Percentiles rank a stretch among this genome's conserved stretches.
Conservation (phyloP, 2,888 invertebrate genomes). For the Diarsia dahlii region DNA sequence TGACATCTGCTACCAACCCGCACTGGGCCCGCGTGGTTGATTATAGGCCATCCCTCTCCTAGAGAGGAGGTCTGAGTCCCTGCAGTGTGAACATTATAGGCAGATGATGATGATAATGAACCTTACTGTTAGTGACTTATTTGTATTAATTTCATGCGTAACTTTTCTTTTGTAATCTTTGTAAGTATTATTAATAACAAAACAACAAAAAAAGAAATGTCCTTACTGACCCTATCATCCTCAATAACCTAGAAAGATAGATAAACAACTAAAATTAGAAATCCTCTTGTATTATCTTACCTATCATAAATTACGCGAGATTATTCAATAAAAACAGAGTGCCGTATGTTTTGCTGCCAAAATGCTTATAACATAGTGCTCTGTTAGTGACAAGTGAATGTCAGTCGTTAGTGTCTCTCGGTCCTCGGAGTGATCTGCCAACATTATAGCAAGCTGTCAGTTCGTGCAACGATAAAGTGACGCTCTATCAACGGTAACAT, state of each 20-base stretch:
- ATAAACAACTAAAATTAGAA: background rate
- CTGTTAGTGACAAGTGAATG: slow-evolving; percentile 33
- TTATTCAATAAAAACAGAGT: slow-evolving; percentile 17
- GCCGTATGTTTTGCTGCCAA: slow-evolving; percentile 40
- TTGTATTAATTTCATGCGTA: no score
- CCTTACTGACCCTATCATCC: background rate
- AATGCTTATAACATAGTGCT: slow-evolving; percentile 17
- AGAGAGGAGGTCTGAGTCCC: no score
- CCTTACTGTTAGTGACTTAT: no score
- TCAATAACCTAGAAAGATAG: background rate
- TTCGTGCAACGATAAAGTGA: background rate
- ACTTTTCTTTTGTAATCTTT: no score
- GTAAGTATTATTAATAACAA: background rate
- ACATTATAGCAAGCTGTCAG: slow-evolving; percentile 6
- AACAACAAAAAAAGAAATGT: background rate
- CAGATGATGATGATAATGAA: no score
- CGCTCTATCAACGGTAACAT: background rate
- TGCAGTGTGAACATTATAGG: no score
- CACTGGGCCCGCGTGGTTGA: no score
- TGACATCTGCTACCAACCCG: no score
- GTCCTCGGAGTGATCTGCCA: slow-evolving; percentile 16
- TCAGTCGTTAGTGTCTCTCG: slow-evolving; percentile 8
- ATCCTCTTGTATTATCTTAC: background rate
- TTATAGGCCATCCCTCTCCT: no score
- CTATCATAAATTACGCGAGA: slow-evolving; percentile 18